These are phyloP conservation scores for Zaprionus lineosus DNA, from an alignment of 2,888 invertebrate species.

Conservation along the genomic window DNA sequence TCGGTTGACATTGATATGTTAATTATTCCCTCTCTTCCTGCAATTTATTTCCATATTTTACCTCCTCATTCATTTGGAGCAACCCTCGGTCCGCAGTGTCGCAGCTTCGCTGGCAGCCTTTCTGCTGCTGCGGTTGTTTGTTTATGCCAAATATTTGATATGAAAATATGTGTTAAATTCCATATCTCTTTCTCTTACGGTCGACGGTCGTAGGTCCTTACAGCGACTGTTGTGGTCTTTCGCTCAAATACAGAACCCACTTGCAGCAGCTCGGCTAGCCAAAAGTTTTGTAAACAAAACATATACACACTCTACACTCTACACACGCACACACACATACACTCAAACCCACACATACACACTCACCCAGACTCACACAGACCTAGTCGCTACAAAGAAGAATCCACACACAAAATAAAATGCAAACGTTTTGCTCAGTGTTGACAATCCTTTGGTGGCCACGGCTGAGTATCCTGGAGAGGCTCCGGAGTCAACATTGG, in stretches of 20 bases:
- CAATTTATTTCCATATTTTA: not conserved
- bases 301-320: too few species aligned
- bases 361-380: slow-evolving; percentile 25
- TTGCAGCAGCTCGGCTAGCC: slow-evolving; percentile 43
- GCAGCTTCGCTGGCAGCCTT: slow-evolving; percentile 24
- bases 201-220: too few species aligned
- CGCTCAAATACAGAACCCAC: slow-evolving; percentile 26
- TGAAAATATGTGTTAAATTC: slow-evolving; percentile 71
- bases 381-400: too few species aligned
- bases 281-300: slow-evolving; percentile 62
- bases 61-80: slow-evolving; percentile 2
- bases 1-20: too few species aligned
- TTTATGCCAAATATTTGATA: slow-evolving; percentile 68
- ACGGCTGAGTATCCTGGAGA: slow-evolving; percentile 37
- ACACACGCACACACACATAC: slow-evolving; percentile 21
- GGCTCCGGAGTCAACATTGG: slow-evolving; percentile 3
- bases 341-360: slow-evolving; percentile 36
- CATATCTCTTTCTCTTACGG: slow-evolving; percentile 22
- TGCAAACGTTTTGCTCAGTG: slow-evolving; percentile 56
- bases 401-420: slow-evolving; percentile 30
- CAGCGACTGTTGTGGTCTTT: slow-evolving; percentile 42
- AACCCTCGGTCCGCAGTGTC: slow-evolving; percentile 35
- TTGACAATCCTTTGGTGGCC: slow-evolving; percentile 63
- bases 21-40: too few species aligned
- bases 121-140: slow-evolving; percentile 50